Percentiles rank a stretch among this genome's conserved stretches.
These are phyloP conservation scores for Teinopalpus imperialis DNA, from an alignment of 2,888 invertebrate genomes.

Conservation along the genomic window DNA sequence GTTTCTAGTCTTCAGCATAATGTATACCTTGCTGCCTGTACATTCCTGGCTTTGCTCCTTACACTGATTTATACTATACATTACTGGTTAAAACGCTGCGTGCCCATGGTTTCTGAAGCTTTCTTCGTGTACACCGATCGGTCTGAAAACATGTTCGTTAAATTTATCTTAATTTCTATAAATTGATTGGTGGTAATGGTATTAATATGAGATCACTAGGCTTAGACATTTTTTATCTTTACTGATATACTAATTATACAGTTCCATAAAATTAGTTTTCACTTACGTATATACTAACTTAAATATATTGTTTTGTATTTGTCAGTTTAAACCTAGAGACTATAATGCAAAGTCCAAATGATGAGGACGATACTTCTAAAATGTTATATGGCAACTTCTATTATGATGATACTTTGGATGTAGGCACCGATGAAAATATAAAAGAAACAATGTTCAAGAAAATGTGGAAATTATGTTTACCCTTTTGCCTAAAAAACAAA, in stretches of 20 bases:
- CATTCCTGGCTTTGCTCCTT: constrained; percentile 55
- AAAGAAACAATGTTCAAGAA: constrained; percentile 26
- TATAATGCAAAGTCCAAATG: constrained; percentile 65
- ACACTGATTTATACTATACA: constrained; percentile 57
- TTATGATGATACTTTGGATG: constrained; percentile 35
- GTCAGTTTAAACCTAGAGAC: constrained; percentile 60
- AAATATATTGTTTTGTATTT: too few species aligned
- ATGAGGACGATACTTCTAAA: constrained; percentile 39
- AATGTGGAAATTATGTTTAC: constrained; percentile 29
- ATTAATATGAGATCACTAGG: too few species aligned
- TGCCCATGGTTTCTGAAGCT: constrained; percentile 67
- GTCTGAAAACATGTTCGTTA: constrained; percentile 62
- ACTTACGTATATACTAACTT: too few species aligned
- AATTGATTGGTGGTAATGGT: too few species aligned
- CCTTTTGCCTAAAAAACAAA: too few species aligned
- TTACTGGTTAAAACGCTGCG: constrained; percentile 69
- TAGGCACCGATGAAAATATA: constrained; percentile 17
- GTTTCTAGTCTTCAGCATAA: constrained; percentile 45
- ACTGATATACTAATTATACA: too few species aligned
- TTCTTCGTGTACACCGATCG: constrained; percentile 69
- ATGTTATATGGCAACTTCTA: constrained; percentile 38
- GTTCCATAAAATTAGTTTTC: too few species aligned
- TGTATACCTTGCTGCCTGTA: constrained; percentile 60
- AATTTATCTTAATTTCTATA: too few species aligned
- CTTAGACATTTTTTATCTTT: too few species aligned